A percentile compares a stretch with the other conserved stretches of the same genome.
These are phyloP conservation scores for Eupsilia transversa DNA, from an alignment of 2,888 invertebrate species.

Conservation along the genomic window DNA sequence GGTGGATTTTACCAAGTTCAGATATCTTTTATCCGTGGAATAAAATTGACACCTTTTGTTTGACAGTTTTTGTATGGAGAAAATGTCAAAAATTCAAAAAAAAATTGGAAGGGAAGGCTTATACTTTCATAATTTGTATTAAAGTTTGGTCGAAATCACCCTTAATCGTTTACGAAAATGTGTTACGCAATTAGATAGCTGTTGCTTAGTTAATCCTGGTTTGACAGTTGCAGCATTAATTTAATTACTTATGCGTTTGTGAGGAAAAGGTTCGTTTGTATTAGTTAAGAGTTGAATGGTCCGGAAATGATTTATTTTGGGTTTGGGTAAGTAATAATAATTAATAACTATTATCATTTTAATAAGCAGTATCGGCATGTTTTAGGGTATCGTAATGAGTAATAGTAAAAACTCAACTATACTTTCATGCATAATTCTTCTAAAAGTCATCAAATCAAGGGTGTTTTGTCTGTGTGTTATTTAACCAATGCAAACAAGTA, in stretches of 20 bases:
- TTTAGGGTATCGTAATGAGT: not conserved
- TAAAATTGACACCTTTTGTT: too few relatives aligned
- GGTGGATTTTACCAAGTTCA: too few relatives aligned
- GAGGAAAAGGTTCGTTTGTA: slow-evolving; percentile 10
- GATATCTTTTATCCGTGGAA: too few relatives aligned
- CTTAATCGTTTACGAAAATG: too few relatives aligned
- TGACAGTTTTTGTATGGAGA: too few relatives aligned
- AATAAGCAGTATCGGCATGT: not conserved
- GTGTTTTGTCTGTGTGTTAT: not conserved
- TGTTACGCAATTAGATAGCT: too few relatives aligned
- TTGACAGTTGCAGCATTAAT: slow-evolving; percentile 29
- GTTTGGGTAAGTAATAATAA: not conserved
- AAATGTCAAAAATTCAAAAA: too few relatives aligned
- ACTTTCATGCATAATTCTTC: not conserved
- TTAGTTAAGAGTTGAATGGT: slow-evolving; percentile 9
- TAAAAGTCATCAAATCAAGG: not conserved
- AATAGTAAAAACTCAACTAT: not conserved
- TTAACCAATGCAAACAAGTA: too few relatives aligned
- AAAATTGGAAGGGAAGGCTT: too few relatives aligned
- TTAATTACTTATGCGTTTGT: slow-evolving; percentile 11
- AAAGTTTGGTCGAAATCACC: too few relatives aligned
- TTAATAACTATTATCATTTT: not conserved
- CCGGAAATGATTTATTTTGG: slow-evolving; percentile 26
- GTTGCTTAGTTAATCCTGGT: too few relatives aligned
- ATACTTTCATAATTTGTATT: too few relatives aligned